phyloP scores from a whole-genome alignment of 2,113 vertebrate species.

The Sander vitreus region DNA sequence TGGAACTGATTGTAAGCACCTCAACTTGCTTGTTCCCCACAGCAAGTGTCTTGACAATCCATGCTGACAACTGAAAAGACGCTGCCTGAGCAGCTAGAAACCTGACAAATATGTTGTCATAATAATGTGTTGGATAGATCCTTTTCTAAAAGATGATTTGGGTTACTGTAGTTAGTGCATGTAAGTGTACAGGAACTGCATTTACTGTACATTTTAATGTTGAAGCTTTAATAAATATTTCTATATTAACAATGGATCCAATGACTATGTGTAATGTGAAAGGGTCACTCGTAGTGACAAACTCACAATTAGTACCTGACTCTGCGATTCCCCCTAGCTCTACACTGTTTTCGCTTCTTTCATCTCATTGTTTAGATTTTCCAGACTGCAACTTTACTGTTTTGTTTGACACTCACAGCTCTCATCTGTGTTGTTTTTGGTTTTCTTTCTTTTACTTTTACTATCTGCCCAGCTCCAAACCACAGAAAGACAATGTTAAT shows the following conservation, averaged over 20 bases:
- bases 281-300: background rate
- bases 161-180: background rate
- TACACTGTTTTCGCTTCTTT: accelerated
- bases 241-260: background rate
- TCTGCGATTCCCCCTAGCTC: too few species aligned
- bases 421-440: background rate
- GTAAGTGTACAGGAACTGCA: background rate
- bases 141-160: background rate
- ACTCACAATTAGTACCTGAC: too few species aligned
- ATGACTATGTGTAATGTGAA: background rate
- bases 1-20: constrained; percentile 31
- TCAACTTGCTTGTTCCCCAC: background rate
- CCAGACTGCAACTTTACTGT: background rate
- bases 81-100: constrained; percentile 17
- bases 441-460: too few species aligned
- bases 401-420: background rate
- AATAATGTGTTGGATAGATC: constrained; percentile 20
- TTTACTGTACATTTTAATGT: background rate
- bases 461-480: too few species aligned
- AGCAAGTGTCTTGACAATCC: constrained; percentile 20
- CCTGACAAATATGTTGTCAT: constrained; percentile 16
- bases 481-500: too few species aligned
- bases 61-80: constrained; percentile 25
- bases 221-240: background rate
- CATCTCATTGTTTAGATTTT: background rate